Base-by-base conservation (phyloP, 2,888 invertebrate genomes). In the Notocelia uddmanniana region DNA sequence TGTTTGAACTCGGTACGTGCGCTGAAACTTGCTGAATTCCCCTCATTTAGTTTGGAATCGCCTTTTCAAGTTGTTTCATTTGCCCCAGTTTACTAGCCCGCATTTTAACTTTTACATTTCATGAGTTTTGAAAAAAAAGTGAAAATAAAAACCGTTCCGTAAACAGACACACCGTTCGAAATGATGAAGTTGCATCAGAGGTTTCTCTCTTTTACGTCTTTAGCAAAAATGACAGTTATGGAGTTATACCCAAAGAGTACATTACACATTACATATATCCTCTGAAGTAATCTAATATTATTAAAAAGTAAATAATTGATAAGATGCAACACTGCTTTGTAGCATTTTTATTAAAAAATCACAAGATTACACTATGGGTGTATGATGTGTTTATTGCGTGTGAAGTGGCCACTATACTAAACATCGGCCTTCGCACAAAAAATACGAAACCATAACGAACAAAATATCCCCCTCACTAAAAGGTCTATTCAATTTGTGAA, bases 401-500 rank as follows among this genome's bases (percentile, higher is more conserved):
- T 37, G 23, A 58, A 70, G 63, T 64, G 57, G 48, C 64, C 63
- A 64, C 63, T 64, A 64, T 57, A 64, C 15, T 55, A 26, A 62
- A 48, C 63, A 57, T 48, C 67, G 19, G 55, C 64, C 69, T 37
- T 18, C 37, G 15, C 21, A 55, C 31, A 50, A 41, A 55, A 64
- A 50, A 64, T 58, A 70, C 31, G 52, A 64, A 59, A 52, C 50
- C 48, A 70, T 59, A 66, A 66, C 59, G 58, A 66, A 70, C 59
- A 70, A 70, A 70, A 66, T 66, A 70, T 66, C 76, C 76, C 76
- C 75, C 71, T 73, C 73, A 73, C 73, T 75, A 63, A 76, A 75
- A 77, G 75, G 74, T 75, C 76, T 78, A 81, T 83, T 83, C 80
- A 80, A 77, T 74, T 76, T 74, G 79, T 57, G 62, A 68, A 81